Conservation (phyloP, 1,140 invertebrate genomes). For the Saccostrea cuccullata region DNA sequence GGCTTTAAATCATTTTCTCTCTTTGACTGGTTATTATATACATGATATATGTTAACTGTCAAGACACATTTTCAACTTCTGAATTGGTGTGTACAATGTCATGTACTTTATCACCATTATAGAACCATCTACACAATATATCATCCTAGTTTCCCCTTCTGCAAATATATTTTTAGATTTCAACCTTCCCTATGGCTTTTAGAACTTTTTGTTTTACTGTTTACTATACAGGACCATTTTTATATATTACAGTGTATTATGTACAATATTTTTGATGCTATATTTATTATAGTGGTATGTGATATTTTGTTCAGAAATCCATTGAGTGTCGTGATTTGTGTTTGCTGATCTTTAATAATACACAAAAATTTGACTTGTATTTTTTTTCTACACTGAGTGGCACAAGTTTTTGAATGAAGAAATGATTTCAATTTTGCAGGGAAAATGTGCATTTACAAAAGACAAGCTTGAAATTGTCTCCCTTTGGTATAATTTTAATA, state of each 20-base stretch:
- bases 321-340: conserved; percentile 15
- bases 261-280: neutral
- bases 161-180: neutral
- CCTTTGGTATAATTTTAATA: too few relatives aligned
- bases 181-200: neutral
- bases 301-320: conserved; percentile 31
- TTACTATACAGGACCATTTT: conserved; percentile 9
- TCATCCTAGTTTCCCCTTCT: neutral
- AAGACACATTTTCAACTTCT: too few relatives aligned
- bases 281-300: conserved; percentile 26
- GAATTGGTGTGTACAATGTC: too few relatives aligned
- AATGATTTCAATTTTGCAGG: neutral
- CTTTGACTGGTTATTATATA: too few relatives aligned
- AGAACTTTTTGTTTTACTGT: neutral
- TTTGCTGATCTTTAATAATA: conserved; percentile 7
- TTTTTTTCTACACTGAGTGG: conserved; percentile 4
- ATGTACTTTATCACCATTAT: neutral
- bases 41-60: too few relatives aligned
- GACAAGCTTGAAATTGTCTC: neutral
- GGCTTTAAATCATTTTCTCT: too few relatives aligned
- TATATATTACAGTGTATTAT: neutral
- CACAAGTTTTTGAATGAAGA: neutral
- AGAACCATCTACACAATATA: neutral
- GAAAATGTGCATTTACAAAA: neutral
- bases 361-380: neutral